Evolutionary conservation across 1,140 invertebrate genomes (phyloP).

Genomic region (Megalopta genalis): DNA sequence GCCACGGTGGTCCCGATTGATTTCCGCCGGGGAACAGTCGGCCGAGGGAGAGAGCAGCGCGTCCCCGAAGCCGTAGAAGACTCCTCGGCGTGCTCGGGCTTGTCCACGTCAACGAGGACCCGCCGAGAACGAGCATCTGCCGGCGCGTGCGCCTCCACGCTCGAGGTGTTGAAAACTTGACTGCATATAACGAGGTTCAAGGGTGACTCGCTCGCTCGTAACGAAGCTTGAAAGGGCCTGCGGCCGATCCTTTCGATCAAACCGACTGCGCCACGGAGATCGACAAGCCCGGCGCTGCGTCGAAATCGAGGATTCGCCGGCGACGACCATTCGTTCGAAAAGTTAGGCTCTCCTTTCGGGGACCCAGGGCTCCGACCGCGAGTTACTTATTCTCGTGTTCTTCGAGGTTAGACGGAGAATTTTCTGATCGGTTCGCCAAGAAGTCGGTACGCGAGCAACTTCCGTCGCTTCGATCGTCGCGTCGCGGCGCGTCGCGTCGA

Average conservation of each 20-base stretch:
- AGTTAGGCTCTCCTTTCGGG: too few relatives aligned
- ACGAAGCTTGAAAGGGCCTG: slow-evolving; percentile 52
- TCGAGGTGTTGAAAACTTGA: slow-evolving; percentile 62
- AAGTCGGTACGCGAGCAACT: neutral
- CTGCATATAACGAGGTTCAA: slow-evolving; percentile 58
- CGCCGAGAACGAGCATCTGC: slow-evolving; percentile 39
- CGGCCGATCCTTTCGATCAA: slow-evolving; percentile 53
- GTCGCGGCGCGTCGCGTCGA: too few relatives aligned
- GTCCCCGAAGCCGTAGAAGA: neutral
- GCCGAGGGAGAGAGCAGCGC: neutral
- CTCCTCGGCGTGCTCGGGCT: neutral
- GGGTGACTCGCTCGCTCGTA: slow-evolving; percentile 54
- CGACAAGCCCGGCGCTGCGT: too few relatives aligned
- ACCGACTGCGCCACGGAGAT: slow-evolving; percentile 16
- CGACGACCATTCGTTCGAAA: too few relatives aligned
- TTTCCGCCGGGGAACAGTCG: neutral
- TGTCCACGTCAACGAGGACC: slow-evolving; percentile 32
- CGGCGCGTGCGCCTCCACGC: slow-evolving; percentile 51
- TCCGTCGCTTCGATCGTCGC: too few relatives aligned
- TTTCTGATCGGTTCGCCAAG: neutral
- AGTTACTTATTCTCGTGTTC: too few relatives aligned
- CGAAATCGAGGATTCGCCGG: too few relatives aligned
- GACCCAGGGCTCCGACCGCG: too few relatives aligned
- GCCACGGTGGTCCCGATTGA: too few relatives aligned
- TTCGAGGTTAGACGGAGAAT: neutral